Base-by-base conservation (phyloP, 2,888 invertebrate genomes). In the Patella ulyssiponensis region DNA sequence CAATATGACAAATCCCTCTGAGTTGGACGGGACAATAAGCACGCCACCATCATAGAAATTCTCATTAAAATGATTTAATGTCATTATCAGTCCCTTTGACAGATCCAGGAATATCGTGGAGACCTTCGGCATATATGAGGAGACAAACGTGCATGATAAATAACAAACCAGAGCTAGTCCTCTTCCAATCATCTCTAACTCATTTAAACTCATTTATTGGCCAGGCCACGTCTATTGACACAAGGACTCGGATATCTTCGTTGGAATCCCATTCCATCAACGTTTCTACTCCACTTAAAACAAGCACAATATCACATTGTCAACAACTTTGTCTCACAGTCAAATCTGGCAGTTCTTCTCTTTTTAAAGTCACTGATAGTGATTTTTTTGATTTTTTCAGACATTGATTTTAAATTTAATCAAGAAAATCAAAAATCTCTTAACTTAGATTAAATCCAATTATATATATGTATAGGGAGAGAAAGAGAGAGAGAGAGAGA, bases 1-100 rank as follows among this genome's bases (percentile, higher is more conserved):
- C 75, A 79, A 73, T 79, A 81, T 80, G 83, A 83, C 83, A 82
- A 81, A 83, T 80, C 79, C 77, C 78, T 75, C 75, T 73, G 44
- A 78, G 74, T 78, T 76, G 77, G 78, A 76, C 77, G 74, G 72
- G 82, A 82, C 83, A 82, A 78, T 79, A 54, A 64, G 69, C 72
- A 56, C 74, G 53, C 72, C 17, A 53, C 70, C 77, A 64, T 74
- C 77, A 69, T 74, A 71, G 77, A 75, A 75, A 58, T 58, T 44
- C 72, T 75, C 76, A 74, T 77, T 79, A 77, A 69, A 73, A 69
- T 77, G 79, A 79, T 77, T 79, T 74, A 79, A 77, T 74, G 79
- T 77, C 79, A 77, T 77, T 77, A 79, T 74, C 69, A 56, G 53
- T 51, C 71, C 74, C 74, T 79, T 79, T 77, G 79, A 79, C 79